phyloP scores from a whole-genome alignment of 2,113 vertebrate genomes.

The Corythoichthys haematopterus region DNA sequence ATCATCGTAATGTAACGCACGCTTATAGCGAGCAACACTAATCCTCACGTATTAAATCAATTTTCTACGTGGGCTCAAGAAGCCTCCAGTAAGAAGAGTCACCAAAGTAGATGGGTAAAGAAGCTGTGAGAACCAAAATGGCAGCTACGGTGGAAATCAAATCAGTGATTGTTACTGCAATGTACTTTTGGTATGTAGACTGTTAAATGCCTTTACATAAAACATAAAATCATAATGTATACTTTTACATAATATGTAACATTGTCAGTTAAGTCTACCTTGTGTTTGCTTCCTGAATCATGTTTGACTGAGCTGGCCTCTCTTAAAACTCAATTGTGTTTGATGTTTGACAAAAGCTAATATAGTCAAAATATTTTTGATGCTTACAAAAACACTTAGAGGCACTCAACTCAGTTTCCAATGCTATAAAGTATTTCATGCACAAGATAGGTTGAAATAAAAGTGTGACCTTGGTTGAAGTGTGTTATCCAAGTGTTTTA shows the following conservation, averaged over 20 bases:
- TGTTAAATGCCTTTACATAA: too few species aligned
- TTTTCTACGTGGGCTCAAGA: constrained; percentile 42
- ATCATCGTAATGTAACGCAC: constrained; percentile 46
- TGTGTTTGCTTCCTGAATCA: too few species aligned
- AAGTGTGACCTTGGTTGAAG: too few species aligned
- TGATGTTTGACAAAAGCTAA: not conserved
- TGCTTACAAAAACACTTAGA: not conserved
- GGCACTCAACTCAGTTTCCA: too few species aligned
- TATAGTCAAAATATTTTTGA: not conserved
- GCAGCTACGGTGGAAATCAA: constrained; percentile 12
- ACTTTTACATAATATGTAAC: too few species aligned
- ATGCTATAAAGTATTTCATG: too few species aligned
- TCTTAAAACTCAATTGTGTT: not conserved
- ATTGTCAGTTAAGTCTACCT: too few species aligned
- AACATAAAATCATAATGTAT: too few species aligned
- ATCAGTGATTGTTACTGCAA: constrained; percentile 6
- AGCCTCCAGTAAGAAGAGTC: constrained; percentile 40
- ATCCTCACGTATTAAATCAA: constrained; percentile 58
- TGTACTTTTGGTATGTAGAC: too few species aligned
- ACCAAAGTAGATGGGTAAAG: constrained; percentile 35
- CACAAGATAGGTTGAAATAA: too few species aligned
- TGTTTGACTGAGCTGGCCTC: too few species aligned
- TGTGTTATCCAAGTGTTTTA: too few species aligned
- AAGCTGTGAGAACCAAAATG: constrained; percentile 41
- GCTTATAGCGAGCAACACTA: constrained; percentile 45